Percentiles rank a stretch among this genome's conserved stretches.
Evolutionary conservation across 2,113 vertebrate genomes (phyloP).

Genomic region (Petroica traversi): DNA sequence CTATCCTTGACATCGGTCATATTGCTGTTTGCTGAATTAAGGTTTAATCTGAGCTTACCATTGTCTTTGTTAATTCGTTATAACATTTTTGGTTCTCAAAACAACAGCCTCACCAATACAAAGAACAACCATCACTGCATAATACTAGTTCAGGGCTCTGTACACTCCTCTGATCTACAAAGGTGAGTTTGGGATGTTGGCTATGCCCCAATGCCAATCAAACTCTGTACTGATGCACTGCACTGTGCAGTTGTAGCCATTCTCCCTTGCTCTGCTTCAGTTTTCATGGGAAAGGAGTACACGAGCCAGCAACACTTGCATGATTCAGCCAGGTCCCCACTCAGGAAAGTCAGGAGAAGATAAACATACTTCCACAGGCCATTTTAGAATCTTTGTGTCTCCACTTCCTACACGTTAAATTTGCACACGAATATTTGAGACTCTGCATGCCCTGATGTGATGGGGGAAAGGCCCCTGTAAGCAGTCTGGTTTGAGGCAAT

Average conservation of each 20-base stretch:
- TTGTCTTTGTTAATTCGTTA: neutral
- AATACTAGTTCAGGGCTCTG: neutral
- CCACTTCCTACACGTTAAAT: accelerated
- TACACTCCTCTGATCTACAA: neutral
- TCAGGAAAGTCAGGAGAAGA: neutral
- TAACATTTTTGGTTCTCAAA: neutral
- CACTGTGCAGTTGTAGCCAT: neutral
- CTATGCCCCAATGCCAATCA: neutral
- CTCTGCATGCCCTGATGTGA: neutral
- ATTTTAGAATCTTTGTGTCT: neutral
- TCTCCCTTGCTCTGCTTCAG: neutral
- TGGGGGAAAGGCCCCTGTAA: neutral
- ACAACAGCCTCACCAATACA: neutral
- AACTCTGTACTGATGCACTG: neutral
- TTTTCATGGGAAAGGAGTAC: neutral
- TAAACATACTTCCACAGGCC: neutral
- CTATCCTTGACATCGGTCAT: accelerated
- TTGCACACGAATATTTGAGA: neutral
- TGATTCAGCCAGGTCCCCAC: neutral
- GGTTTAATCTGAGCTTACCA: neutral
- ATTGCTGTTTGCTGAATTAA: neutral
- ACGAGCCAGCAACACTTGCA: neutral
- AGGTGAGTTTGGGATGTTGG: neutral
- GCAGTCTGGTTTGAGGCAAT: neutral
- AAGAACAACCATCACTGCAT: neutral